Percentiles rank a stretch among this genome's conserved stretches.
These are phyloP conservation scores for Scartelaos histophorus DNA, from an alignment of 2,113 vertebrate genomes.

Conservation along the genomic window DNA sequence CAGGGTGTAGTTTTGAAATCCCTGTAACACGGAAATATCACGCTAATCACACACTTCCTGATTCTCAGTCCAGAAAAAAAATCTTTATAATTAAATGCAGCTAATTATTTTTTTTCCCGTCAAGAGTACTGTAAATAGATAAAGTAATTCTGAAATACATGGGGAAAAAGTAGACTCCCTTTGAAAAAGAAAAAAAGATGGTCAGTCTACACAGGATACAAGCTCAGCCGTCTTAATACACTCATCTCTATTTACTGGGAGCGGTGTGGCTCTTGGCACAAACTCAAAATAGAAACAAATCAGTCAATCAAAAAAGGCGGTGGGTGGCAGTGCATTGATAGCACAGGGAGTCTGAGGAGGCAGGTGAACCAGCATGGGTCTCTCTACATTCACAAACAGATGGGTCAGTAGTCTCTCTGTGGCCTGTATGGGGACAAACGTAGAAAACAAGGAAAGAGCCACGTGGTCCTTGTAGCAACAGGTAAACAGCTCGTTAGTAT, in stretches of 20 bases:
- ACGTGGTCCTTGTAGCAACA: background rate
- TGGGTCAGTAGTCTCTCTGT: background rate
- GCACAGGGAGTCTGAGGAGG: constrained; percentile 2
- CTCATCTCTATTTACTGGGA: background rate
- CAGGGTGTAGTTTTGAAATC: no score
- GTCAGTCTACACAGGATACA: background rate
- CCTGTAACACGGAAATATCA: no score
- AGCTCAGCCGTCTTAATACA: background rate
- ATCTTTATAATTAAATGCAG: no score
- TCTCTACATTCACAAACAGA: background rate
- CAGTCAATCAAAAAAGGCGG: background rate
- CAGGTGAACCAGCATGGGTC: background rate
- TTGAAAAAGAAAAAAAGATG: no score
- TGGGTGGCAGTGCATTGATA: constrained; percentile 9
- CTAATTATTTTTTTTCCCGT: no score
- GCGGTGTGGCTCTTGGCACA: background rate
- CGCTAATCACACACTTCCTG: no score
- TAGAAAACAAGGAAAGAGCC: background rate
- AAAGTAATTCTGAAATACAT: no score
- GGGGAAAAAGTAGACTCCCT: no score
- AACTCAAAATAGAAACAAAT: no score
- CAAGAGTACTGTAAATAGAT: no score
- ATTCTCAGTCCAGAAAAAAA: no score
- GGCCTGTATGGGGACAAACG: background rate
- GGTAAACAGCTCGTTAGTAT: constrained; percentile 9